phyloP scores from a whole-genome alignment of 2,888 invertebrate species.

The Ophioninae sp. region DNA sequence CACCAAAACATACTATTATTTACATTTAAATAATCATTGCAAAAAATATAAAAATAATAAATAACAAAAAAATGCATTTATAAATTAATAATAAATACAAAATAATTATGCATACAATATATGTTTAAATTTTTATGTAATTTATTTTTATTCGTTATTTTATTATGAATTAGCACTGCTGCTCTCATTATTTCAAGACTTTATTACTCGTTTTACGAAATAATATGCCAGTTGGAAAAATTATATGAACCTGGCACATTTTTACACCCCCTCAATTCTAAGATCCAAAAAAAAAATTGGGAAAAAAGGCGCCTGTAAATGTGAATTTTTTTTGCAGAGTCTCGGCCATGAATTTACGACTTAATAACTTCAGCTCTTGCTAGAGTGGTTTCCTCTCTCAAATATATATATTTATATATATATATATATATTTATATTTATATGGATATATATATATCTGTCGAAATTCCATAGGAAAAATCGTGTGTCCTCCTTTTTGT shows the following conservation, averaged over 20 bases:
- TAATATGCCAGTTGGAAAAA: slow-evolving; percentile 40
- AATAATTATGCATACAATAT: too few species aligned
- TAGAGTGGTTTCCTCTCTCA: slow-evolving; percentile 1
- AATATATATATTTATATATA: neutral
- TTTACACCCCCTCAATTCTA: slow-evolving; percentile 39
- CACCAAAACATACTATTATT: too few species aligned
- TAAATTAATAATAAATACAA: too few species aligned
- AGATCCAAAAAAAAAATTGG: slow-evolving; percentile 45
- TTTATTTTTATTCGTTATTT: too few species aligned
- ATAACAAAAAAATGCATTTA: too few species aligned
- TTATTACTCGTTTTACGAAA: slow-evolving; percentile 3
- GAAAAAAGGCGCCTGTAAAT: slow-evolving; percentile 50
- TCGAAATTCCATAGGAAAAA: slow-evolving; percentile 56
- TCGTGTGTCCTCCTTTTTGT: slow-evolving; percentile 35
- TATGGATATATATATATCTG: neutral
- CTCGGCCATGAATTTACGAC: slow-evolving; percentile 68
- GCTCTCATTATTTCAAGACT: slow-evolving; percentile 4
- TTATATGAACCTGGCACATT: slow-evolving; percentile 43
- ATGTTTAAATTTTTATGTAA: too few species aligned
- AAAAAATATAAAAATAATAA: too few species aligned
- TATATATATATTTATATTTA: neutral
- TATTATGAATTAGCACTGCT: neutral
- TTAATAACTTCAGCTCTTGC: slow-evolving; percentile 66
- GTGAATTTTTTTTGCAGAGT: slow-evolving; percentile 39
- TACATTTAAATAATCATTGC: too few species aligned